Conservation (phyloP, 2,113 vertebrate genomes). For the Tragelaphus buxtoni region DNA sequence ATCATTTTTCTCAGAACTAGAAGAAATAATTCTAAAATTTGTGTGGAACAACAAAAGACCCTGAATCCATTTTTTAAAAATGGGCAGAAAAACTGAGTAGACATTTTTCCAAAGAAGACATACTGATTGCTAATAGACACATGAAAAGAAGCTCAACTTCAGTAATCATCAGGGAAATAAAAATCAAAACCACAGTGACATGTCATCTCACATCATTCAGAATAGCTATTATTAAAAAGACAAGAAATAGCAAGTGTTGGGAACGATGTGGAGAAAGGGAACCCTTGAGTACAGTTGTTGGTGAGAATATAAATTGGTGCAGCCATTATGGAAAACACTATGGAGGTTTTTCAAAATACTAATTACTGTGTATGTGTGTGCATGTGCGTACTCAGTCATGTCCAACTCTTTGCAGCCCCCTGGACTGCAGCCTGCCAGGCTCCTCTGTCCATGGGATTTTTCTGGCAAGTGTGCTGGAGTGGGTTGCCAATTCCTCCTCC, state of each 20-base stretch:
- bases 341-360: background rate
- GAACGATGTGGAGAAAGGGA: background rate
- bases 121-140: background rate
- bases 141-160: background rate
- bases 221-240: background rate
- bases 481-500: background rate
- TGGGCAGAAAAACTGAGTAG: background rate
- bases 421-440: background rate
- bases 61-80: background rate
- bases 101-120: background rate
- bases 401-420: background rate
- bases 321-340: background rate
- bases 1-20: background rate
- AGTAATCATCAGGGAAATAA: background rate
- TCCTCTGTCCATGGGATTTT: background rate
- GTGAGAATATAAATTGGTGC: background rate
- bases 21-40: background rate
- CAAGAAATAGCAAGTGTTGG: background rate
- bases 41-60: background rate
- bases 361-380: background rate
- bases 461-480: background rate
- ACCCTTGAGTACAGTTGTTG: background rate
- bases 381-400: background rate
- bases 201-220: background rate
- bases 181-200: background rate